A percentile compares a stretch with the other conserved stretches of the same genome.
Evolutionary conservation across 2,113 vertebrate genomes (phyloP).

Genomic region (Oncorhynchus keta): DNA sequence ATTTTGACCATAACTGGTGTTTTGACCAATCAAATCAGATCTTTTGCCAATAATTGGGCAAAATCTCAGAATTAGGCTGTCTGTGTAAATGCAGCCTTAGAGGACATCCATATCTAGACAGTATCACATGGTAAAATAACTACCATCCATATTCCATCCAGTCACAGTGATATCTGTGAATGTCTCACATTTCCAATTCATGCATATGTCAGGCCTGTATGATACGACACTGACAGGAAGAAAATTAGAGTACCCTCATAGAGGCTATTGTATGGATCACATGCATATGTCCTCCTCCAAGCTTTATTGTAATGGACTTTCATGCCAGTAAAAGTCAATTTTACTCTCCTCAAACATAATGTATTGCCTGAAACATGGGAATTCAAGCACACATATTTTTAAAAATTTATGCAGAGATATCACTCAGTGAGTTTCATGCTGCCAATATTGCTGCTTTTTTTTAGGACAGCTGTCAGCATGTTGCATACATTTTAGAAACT

Average conservation of each 20-base stretch:
- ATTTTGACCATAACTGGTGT: too few relatives aligned
- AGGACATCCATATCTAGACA: too few relatives aligned
- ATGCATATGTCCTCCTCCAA: constrained; percentile 2
- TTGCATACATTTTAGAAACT: constrained; percentile 38
- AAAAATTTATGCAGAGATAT: constrained; percentile 47
- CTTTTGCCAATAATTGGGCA: too few relatives aligned
- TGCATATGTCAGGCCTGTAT: background rate
- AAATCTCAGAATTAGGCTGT: too few relatives aligned
- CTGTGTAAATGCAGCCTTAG: too few relatives aligned
- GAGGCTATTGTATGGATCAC: constrained; percentile 12
- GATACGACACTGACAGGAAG: constrained; percentile 39
- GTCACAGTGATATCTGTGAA: constrained; percentile 29
- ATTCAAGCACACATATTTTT: constrained; percentile 46
- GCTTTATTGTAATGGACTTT: too few relatives aligned
- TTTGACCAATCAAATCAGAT: too few relatives aligned
- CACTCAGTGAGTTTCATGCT: constrained; percentile 26
- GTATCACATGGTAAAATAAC: background rate
- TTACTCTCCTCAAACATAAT: constrained; percentile 27
- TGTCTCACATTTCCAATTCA: constrained; percentile 1
- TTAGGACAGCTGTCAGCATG: constrained; percentile 34
- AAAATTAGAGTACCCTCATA: constrained; percentile 38
- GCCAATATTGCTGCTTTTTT: constrained; percentile 18
- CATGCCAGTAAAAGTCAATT: too few relatives aligned
- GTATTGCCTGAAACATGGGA: constrained; percentile 32
- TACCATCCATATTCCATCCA: constrained; percentile 25